phyloP scores from a whole-genome alignment of 2,797 vertebrate species.

The Pipistrellus pygmaeus region DNA sequence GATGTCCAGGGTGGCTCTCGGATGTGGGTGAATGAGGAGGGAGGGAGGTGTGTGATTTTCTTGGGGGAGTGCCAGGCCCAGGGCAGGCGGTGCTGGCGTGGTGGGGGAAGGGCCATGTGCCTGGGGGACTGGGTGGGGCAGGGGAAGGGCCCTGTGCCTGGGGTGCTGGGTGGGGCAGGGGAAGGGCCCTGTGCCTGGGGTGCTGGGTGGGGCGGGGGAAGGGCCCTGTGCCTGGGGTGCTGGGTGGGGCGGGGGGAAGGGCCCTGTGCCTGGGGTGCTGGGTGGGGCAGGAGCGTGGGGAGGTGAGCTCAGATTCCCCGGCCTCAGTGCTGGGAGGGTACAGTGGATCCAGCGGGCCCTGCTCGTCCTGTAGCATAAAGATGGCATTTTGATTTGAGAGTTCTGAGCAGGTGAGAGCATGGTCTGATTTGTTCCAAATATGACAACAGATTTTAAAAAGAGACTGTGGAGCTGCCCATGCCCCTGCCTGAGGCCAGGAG shows the following conservation, averaged over 20 bases:
- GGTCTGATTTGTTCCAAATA: neutral
- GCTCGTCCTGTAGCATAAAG: neutral
- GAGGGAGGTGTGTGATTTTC: neutral
- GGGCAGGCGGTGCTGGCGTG: neutral
- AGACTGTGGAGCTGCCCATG: neutral
- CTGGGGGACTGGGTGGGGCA: too few species aligned
- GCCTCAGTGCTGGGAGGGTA: too few species aligned
- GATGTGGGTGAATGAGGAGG: neutral
- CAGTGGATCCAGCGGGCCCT: neutral
- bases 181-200: too few species aligned
- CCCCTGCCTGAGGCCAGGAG: neutral
- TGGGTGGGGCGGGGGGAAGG: too few species aligned
- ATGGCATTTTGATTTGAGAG: slow-evolving; percentile 1
- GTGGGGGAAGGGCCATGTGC: too few species aligned
- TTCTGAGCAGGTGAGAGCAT: neutral
- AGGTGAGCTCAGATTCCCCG: neutral
- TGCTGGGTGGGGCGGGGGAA: too few species aligned
- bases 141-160: too few species aligned
- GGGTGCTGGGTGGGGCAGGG: too few species aligned
- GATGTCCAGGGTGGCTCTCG: neutral
- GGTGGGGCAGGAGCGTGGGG: neutral
- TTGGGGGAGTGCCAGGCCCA: neutral
- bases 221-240: too few species aligned
- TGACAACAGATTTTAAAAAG: neutral
- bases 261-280: too few species aligned